Base-by-base conservation (phyloP, 2,797 vertebrate genomes). In the Peromyscus eremicus region DNA sequence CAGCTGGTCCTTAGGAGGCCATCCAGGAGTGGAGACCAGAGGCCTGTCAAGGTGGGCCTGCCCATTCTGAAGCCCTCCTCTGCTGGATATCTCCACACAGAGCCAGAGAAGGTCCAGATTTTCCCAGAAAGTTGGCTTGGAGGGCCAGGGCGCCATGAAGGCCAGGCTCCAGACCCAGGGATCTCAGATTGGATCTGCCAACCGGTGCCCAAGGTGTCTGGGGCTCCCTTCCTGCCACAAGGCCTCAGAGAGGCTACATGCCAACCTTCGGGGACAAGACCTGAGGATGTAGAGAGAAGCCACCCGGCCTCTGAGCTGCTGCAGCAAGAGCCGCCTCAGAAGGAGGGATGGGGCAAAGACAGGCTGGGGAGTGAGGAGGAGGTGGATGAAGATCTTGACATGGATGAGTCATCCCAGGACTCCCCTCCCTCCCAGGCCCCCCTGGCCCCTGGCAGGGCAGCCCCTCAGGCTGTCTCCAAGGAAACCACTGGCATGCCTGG, bases 301-400 rank as follows among this genome's bases (percentile, higher is more conserved):
- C 13, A 0, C 52, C 43, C 0, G 0, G 4, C 17, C 55, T 14
- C 60, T 3, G 92, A 93, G 73, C 88, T 19, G 34, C 81, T 37
- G 13, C 57, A 19, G 70, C 68, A 60, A 34, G 90, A 40, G 57
- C 37, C 0, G 0, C 81, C 92, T 21, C 73, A 14, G 19, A 96
- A 98, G 49, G 98, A 52, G 23, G 19, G 16, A 10, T 66, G n/a
- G 60, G 68, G n/a, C 97, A 97, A 97, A 92, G 98, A 96, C 95
- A 95, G 95, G 57, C 76, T 0, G 3, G 84, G 37, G 82, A 80
- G 0, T 0, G 0, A 86, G 52, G 49, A 0, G 62, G 94, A 97
- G 12, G 71, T 95, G 2, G 98, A 98, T 43, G 97, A 98, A 97
- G 98, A 98, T 40, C 93, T 91, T 0, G 98, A 98, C 29, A 4